These are phyloP conservation scores for Netelia inedita DNA, from an alignment of 2,888 invertebrate genomes.

Conservation along the genomic window DNA sequence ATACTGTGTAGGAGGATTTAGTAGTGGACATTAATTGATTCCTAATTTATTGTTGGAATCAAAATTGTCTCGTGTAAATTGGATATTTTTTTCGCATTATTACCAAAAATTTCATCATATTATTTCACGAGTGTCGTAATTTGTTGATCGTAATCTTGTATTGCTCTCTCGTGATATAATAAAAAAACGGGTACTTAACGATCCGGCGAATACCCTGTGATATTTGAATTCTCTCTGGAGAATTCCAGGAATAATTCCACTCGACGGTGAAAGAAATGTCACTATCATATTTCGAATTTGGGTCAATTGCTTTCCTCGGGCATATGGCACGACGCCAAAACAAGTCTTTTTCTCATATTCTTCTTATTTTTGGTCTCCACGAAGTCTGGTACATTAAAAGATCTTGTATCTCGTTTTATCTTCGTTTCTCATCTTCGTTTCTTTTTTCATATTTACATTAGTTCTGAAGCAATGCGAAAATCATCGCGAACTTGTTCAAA, in stretches of 20 bases:
- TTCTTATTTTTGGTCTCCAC: not conserved
- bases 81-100: too few species aligned
- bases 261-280: constrained; percentile 6
- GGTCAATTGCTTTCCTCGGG: constrained; percentile 41
- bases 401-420: not conserved
- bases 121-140: too few species aligned
- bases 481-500: not conserved
- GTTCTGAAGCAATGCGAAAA: not conserved
- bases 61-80: too few species aligned
- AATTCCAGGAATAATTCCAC: not conserved
- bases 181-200: not conserved
- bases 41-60: too few species aligned
- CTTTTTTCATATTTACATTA: not conserved
- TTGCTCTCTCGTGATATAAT: too few species aligned
- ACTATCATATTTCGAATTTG: constrained; percentile 40
- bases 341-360: not conserved
- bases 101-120: too few species aligned
- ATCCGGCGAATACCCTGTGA: not conserved
- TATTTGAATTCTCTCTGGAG: constrained; percentile 24
- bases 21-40: too few species aligned
- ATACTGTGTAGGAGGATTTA: too few species aligned
- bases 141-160: too few species aligned
- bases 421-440: not conserved
- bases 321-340: constrained; percentile 39
- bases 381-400: not conserved